These are phyloP conservation scores for Epizoanthus stellaris DNA, from an alignment of 92 coral and sea anemone genomes.

Conservation along the genomic window DNA sequence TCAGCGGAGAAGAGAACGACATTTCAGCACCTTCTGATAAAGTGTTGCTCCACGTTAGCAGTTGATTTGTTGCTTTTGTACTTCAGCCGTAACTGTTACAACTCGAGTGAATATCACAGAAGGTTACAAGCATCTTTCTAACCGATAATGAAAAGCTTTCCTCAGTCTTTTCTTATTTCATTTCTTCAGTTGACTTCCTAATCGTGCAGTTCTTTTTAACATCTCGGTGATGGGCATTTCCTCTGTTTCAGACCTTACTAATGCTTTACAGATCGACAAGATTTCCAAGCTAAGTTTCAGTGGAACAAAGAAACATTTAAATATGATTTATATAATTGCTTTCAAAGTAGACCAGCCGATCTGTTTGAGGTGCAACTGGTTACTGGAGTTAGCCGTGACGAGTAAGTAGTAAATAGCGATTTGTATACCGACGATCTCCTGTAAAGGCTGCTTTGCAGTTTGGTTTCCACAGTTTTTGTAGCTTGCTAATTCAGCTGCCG, in stretches of 20 bases:
- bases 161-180: background rate
- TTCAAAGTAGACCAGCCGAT: slow-evolving; percentile 42
- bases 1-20: too few species aligned
- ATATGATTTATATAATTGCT: slow-evolving; percentile 22
- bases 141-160: background rate
- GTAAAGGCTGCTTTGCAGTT: too few species aligned
- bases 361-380: slow-evolving; percentile 46
- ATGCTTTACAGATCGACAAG: slow-evolving; percentile 12
- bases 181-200: background rate
- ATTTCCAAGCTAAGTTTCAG: background rate
- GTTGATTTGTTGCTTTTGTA: too few species aligned
- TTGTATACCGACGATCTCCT: background rate
- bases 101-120: background rate
- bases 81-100: background rate
- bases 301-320: slow-evolving; percentile 9
- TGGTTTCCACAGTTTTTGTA: too few species aligned
- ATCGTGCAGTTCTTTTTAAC: background rate
- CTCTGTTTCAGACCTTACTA: background rate
- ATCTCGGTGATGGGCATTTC: slow-evolving; percentile 30
- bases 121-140: background rate
- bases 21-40: too few species aligned
- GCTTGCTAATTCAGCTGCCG: too few species aligned
- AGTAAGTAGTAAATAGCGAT: slow-evolving; percentile 10
- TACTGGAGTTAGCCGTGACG: slow-evolving; percentile 36
- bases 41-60: too few species aligned